Conservation (phyloP, 2,888 invertebrate species). For the Heliconius ethilla region DNA sequence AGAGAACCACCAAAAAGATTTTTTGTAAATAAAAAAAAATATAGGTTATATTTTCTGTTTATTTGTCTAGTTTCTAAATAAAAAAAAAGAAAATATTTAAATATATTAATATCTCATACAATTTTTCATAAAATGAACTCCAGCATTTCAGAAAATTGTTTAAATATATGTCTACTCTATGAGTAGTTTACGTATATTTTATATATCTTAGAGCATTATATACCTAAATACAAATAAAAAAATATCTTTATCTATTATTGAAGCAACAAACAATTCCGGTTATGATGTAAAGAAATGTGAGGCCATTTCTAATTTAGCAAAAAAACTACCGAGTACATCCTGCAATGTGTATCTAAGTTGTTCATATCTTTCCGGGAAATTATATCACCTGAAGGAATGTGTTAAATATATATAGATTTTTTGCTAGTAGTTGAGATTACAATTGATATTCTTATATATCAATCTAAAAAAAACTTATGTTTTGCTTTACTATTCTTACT, state of each 20-base stretch:
- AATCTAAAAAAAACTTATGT: not conserved
- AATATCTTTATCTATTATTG: not conserved
- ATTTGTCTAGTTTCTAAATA: too few relatives aligned
- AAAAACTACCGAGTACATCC: conserved; percentile 25
- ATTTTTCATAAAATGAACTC: not conserved
- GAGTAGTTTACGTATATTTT: not conserved
- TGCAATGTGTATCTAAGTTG: conserved; percentile 11
- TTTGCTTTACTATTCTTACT: not conserved
- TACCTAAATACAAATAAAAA: not conserved
- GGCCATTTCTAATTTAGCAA: conserved; percentile 23
- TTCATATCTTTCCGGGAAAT: conserved; percentile 27
- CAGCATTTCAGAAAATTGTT: not conserved
- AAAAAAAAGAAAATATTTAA: not conserved
- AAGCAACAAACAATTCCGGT: conserved; percentile 8
- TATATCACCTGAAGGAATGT: conserved; percentile 18
- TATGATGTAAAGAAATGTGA: conserved; percentile 6
- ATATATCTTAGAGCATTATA: too few relatives aligned
- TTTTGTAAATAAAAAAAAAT: too few relatives aligned
- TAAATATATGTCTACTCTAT: not conserved
- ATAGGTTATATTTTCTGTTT: too few relatives aligned
- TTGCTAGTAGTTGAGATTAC: not conserved
- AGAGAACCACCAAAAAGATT: too few relatives aligned
- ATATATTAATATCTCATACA: not conserved
- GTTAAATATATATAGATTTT: conserved; percentile 12
- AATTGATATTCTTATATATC: conserved; percentile 3